Base-by-base conservation (phyloP, 2,113 vertebrate species). In the Lipophrys pholis region DNA sequence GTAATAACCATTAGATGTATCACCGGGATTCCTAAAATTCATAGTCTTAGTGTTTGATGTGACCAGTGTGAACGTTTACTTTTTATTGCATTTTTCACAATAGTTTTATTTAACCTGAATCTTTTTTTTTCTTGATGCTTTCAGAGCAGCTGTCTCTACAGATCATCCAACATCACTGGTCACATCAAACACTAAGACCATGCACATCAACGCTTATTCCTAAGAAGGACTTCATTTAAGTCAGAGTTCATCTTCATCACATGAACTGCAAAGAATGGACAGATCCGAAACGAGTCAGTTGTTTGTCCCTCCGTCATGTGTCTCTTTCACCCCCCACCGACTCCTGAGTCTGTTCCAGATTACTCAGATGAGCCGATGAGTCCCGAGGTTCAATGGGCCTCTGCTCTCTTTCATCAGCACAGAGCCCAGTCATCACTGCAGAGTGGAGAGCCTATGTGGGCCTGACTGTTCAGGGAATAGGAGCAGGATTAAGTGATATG, bases 301-400 rank as follows among this genome's bases (percentile, higher is more conserved):
- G 74, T 73, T 81, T 66, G 59, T 42, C 66, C 65, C 63, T 11
- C 41, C 43, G 1, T 60, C 15, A 14, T 59, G 48, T 38, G 39
- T 61, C 61, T 57, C 21, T 11, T 69, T 55, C 65, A 35, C 39
- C 48, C 48, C 54, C 70, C 15, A 54, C 52, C 55, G 43, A 53
- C 56, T 59, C 41, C 41, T 30, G 61, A 12, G 80, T 77, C 90
- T 90, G 88, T 73, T 90, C 88, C 78, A 80, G 72, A 93, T 93
- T 94, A 93, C 77, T 90, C 88, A 87, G 82, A 92, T 89, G 88
- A 89, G 80, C 88, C 85, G 77, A 83, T 90, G 91, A 93, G 85
- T 92, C 79, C 71, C 15, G 1, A 71, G 87, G 61, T 90, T 91
- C 92, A 92, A 90, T 73, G 51, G 73, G 80, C 84, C 86, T 76